Percentiles rank a stretch among this genome's conserved stretches.
Conservation (phyloP, 2,113 vertebrate species). For the Silurus asotus region DNA sequence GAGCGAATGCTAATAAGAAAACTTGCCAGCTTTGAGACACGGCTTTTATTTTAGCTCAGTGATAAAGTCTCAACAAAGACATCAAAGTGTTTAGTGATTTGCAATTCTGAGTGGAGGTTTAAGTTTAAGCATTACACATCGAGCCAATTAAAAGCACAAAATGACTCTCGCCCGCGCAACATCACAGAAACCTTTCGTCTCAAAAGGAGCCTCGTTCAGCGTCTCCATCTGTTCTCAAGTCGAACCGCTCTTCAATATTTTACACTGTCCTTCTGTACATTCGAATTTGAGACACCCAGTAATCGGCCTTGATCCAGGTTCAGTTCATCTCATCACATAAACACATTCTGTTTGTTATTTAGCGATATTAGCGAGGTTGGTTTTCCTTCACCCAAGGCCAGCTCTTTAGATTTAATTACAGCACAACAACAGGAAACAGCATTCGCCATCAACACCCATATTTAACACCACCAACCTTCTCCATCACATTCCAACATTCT, state of each 20-base stretch:
- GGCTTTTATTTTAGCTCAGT: conserved; percentile 25
- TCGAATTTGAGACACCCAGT: neutral
- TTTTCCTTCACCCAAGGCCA: neutral
- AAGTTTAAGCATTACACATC: conserved; percentile 16
- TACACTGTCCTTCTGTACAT: conserved; percentile 1
- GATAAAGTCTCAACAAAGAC: conserved; percentile 14
- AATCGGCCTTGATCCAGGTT: conserved; percentile 1
- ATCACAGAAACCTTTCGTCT: conserved; percentile 25
- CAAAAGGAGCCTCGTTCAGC: conserved; percentile 7
- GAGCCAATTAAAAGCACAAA: conserved; percentile 29
- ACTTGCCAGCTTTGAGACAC: conserved; percentile 10
- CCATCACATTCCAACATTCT: neutral
- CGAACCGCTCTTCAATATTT: neutral
- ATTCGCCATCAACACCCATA: neutral
- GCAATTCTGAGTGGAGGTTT: conserved; percentile 18
- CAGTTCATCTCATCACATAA: conserved; percentile 1
- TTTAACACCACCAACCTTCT: neutral
- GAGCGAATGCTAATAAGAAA: neutral
- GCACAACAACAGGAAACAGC: neutral
- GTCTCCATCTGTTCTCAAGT: conserved; percentile 24
- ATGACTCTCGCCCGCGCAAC: neutral
- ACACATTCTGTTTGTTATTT: conserved; percentile 30
- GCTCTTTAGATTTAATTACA: neutral
- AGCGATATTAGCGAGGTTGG: neutral
- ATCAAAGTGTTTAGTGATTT: conserved; percentile 21